Evolutionary conservation across 2,797 vertebrate species (phyloP).

Genomic region (Aythya fuligula): DNA sequence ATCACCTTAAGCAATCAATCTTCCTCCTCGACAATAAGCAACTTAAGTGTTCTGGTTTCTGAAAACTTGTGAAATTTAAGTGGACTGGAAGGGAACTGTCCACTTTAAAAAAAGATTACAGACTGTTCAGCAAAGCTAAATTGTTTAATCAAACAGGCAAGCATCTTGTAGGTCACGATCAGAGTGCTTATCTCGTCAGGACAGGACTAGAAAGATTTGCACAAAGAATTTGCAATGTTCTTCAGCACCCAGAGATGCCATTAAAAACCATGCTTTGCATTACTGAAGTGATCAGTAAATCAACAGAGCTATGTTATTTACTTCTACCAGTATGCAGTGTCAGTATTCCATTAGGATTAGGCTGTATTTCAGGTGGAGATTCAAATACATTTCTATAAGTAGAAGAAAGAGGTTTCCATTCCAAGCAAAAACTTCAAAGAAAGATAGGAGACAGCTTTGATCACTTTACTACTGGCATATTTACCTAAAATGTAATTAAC

Average conservation of each 20-base stretch:
- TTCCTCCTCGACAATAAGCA: background rate
- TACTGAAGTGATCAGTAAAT: background rate
- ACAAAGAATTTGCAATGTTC: background rate
- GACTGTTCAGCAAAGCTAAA: background rate
- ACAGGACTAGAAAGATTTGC: background rate
- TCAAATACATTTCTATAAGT: background rate
- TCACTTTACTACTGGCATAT: background rate
- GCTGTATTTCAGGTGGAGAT: background rate
- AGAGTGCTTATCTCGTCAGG: background rate
- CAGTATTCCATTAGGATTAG: background rate
- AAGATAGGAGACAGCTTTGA: background rate
- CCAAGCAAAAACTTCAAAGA: background rate
- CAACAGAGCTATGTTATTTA: background rate
- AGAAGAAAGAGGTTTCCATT: background rate
- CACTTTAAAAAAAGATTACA: rapidly evolving
- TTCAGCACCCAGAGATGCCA: background rate
- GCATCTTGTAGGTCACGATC: background rate
- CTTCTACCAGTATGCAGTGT: background rate
- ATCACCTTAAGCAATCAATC: background rate
- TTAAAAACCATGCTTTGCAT: background rate
- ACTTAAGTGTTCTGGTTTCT: no score
- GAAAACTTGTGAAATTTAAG: background rate
- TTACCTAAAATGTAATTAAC: conserved; percentile 62
- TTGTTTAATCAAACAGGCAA: background rate
- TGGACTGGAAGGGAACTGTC: background rate